Conservation (phyloP, 2,888 invertebrate species). For the Callimorpha dominula region DNA sequence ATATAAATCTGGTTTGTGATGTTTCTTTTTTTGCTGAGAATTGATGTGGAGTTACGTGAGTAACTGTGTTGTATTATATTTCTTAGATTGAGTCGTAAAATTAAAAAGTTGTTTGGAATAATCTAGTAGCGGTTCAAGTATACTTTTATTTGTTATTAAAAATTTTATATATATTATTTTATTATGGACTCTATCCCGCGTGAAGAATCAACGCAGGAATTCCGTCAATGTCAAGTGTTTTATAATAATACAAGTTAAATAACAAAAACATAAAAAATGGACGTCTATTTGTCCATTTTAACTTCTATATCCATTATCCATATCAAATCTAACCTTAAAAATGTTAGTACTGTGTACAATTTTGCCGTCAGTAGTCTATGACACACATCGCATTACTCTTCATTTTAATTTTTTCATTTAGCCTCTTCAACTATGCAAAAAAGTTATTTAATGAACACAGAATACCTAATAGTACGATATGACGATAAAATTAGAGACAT, state of each 20-base stretch:
- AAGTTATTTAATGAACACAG: not conserved
- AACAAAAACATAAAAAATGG: too few species aligned
- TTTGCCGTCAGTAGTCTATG: not conserved
- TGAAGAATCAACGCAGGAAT: too few species aligned
- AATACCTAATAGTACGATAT: too few species aligned
- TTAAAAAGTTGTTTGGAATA: too few species aligned
- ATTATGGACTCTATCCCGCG: too few species aligned
- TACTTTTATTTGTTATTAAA: not conserved
- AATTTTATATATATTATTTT: too few species aligned
- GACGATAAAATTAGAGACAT: not conserved
- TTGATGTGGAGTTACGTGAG: conserved; percentile 29
- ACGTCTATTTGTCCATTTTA: too few species aligned
- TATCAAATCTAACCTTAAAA: too few species aligned
- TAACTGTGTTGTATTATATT: not conserved
- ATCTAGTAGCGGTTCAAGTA: not conserved
- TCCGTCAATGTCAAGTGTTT: too few species aligned
- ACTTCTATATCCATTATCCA: too few species aligned
- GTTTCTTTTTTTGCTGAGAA: conserved; percentile 49
- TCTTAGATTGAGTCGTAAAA: not conserved
- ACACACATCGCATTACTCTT: not conserved
- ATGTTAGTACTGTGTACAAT: not conserved
- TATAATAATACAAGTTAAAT: too few species aligned
- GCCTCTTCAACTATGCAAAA: not conserved
- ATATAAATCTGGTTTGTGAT: conserved; percentile 75
- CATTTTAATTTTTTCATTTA: not conserved